Base-by-base conservation (phyloP, 2,888 invertebrate genomes). In the Lomographa bimaculata region DNA sequence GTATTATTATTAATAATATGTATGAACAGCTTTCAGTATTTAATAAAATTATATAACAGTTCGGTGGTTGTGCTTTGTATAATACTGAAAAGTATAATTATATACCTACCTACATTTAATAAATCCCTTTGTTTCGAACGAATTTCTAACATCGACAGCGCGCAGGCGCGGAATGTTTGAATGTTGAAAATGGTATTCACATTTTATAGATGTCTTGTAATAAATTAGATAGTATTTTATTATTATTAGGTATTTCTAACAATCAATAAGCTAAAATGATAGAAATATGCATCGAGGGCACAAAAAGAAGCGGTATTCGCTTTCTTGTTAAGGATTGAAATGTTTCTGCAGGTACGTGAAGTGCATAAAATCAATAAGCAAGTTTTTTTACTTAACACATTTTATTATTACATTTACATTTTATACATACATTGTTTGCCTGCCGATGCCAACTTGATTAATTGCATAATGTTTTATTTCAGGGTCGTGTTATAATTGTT, bases 401-500 rank as follows among this genome's bases (percentile, higher is more conserved):
- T n/a, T n/a, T 14, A 14, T 14, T 14, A 14, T 14, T n/a, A n/a
- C n/a, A n/a, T n/a, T n/a, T n/a, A n/a, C n/a, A n/a, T n/a, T n/a
- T n/a, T n/a, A n/a, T n/a, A n/a, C n/a, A n/a, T n/a, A n/a, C n/a
- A n/a, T n/a, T n/a, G n/a, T n/a, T n/a, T n/a, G n/a, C n/a, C n/a
- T n/a, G n/a, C n/a, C n/a, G n/a, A n/a, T n/a, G n/a, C n/a, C n/a
- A n/a, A n/a, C n/a, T n/a, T n/a, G n/a, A n/a, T n/a, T n/a, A n/a
- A n/a, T n/a, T 39, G 48, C 34, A 37, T 41, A 41, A 33, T 51
- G n/a, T 36, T 56, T 61, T 48, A 57, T 83, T 80, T 28, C 80
- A 87, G 87, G 80, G 87, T 77, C 87, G 87, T 52, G 77, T 84
- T 78, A 83, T 86, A 84, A 78, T 85, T 77, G 75, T 89, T 82